Evolutionary conservation across 2,797 vertebrate genomes (phyloP), one percentile per base, ranked within the genome.

Genomic region (Myotis vivesi): DNA sequence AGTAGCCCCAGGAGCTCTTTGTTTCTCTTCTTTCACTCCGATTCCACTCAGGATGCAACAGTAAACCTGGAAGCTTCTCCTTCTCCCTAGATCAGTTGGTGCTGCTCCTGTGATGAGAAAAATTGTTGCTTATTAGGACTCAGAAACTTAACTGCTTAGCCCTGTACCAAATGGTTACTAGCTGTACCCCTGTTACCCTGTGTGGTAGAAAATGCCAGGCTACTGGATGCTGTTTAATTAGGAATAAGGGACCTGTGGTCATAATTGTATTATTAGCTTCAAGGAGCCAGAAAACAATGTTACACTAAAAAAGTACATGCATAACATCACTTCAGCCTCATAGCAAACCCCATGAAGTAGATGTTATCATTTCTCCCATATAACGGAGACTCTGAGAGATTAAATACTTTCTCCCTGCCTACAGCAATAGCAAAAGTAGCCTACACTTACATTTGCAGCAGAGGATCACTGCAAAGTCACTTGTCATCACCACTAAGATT

Each of bases 71-170:
- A 20, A 6, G 8, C 8, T 19, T 41, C 6, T 66, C 15, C 8
- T 64, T 15, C 41, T 59, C 38, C 57, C 33, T 10, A 17, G 28
- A 8, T 96, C 80, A 95, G 19, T 86, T 68, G 55, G 73, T 2
- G 12, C 41, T 80, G 83, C 12, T 46, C 82, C 97, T 97, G 55
- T n/a, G 38, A 16, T 6, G 41, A 84, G 23, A 76, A 92, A 92
- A 96, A 92, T 0, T 4, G 30, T 38, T 62, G 16, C 15, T 36
- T 36, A 16, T 95, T 84, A 95, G 46, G 28, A 22, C 13, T 72
- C 1, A 0, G 33, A 77, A 77, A 44, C 6, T 4, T 7, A 44
- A 41, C 0, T 0, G 8, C 23, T 12, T 0, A 49, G 28, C 5
- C 66, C 30, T 20, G 5, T 6, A 36, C 7, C 51, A 49, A 11